Base-by-base conservation (phyloP, 2,888 invertebrate species). In the Parapristionchus giblindavisi region DNA sequence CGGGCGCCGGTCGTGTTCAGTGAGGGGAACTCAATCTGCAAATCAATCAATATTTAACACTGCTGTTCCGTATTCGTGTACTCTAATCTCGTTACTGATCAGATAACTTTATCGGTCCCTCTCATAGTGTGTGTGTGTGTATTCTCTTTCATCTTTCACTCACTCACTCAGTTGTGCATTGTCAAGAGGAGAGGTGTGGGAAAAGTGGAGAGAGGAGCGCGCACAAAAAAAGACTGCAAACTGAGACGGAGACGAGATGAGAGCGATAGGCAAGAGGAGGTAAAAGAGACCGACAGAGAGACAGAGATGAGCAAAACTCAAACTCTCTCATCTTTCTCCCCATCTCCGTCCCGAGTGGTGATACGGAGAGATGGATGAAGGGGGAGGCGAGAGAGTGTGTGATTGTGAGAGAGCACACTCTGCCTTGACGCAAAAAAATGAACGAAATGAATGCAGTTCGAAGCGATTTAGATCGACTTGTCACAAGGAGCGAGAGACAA, bases 21-120 rank as follows among this genome's bases (percentile, higher is more conserved):
- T 5, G 75, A 32, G 24, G 78, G 74, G 34, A 78, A 73, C 40
- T 82, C 82, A 29, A 82, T 71, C 65, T 82, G 79, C 40, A 79
- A 78, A n/a, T 14, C 24, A 34, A 21, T 14, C 48, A 11, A 32
- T 2, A 5, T n/a, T 66, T 32, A 51, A 48, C 27, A 32, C 32
- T 51, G 29, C 56, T 21, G 32, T 66, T 66, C 32, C 48, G 14
- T 2, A 11, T 63, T 40, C 34, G 6, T 17, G n/a, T 29, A 11
- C 24, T 66, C 51, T n/a, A 66, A 32, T 36, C 51, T 38, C 32
- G 21, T 11, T 66, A 8, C 56, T n/a, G n/a, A n/a, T 54, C 56
- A 6, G 11, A n/a, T 17, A 43, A 43, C 17, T 43, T 43, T 8
- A 43, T 43, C 27, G 61, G 24, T 4, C 38, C 61, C 38, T n/a